phyloP scores from a whole-genome alignment of 1,140 invertebrate genomes.

The Drosophila rufa region DNA sequence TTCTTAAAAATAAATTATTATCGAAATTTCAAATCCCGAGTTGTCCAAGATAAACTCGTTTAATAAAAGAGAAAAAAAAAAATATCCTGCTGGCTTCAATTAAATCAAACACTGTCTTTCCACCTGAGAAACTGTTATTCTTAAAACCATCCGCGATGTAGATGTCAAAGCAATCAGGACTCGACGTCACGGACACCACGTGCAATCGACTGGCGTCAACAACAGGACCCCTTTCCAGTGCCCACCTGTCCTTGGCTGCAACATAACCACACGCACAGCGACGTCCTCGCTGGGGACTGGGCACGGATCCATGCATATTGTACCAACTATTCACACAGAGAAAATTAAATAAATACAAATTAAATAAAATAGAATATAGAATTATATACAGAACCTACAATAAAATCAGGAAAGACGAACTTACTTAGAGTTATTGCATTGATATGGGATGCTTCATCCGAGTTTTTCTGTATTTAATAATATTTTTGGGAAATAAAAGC shows the following conservation, averaged over 20 bases:
- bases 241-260: slow-evolving; percentile 34
- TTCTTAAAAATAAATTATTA: too few species aligned
- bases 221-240: slow-evolving; percentile 9
- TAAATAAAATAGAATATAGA: background rate
- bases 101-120: slow-evolving; percentile 17
- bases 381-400: background rate
- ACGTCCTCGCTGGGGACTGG: slow-evolving; percentile 6
- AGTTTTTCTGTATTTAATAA: too few species aligned
- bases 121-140: slow-evolving; percentile 5
- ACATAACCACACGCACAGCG: slow-evolving; percentile 28
- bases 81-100: background rate
- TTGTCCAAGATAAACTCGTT: background rate
- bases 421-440: too few species aligned
- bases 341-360: background rate
- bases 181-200: slow-evolving; percentile 26
- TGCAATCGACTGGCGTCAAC: slow-evolving; percentile 64
- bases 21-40: too few species aligned
- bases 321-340: background rate
- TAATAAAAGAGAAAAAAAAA: background rate
- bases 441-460: too few species aligned
- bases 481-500: too few species aligned
- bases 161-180: slow-evolving; percentile 65
- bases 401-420: too few species aligned
- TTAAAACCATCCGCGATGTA: slow-evolving; percentile 37
- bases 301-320: slow-evolving; percentile 79